A percentile compares a stretch with the other conserved stretches of the same genome.
These are phyloP conservation scores for Ophthalmolycus amberensis DNA, from an alignment of 2,113 vertebrate species.

Conservation along the genomic window DNA sequence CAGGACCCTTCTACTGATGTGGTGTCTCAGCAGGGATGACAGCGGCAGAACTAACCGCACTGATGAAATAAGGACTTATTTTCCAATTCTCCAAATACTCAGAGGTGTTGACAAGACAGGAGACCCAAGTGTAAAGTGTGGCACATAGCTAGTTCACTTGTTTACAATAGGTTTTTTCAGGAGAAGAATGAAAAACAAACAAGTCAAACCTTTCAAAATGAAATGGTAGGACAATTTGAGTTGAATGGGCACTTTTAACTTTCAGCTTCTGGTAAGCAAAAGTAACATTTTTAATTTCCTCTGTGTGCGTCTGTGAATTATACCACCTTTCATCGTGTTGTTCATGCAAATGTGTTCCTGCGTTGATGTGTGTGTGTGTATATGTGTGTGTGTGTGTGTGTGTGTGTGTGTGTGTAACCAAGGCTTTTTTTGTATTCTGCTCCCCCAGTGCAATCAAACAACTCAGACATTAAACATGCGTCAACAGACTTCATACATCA, in stretches of 20 bases:
- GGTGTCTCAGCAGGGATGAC: no score
- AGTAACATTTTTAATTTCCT: background rate
- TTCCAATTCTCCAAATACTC: background rate
- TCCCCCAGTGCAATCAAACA: background rate
- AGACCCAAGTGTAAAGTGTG: background rate
- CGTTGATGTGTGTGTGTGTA: no score
- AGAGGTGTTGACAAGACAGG: background rate
- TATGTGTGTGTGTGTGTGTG: no score
- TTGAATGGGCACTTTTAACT: background rate
- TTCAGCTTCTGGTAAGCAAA: conserved; percentile 2
- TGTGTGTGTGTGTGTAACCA: background rate
- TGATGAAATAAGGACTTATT: conserved; percentile 11
- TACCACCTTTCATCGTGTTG: background rate
- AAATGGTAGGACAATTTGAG: background rate
- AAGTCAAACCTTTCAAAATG: background rate
- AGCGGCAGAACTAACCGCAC: background rate
- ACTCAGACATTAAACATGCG: conserved; percentile 8
- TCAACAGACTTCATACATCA: conserved; percentile 14
- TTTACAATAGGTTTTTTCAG: background rate
- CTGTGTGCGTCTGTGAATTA: background rate
- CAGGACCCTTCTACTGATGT: no score
- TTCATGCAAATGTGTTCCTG: background rate
- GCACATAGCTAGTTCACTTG: background rate
- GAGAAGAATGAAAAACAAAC: background rate
- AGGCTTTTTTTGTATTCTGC: background rate